Percentiles rank a stretch among this genome's conserved stretches.
Conservation (phyloP, 1,140 invertebrate species). For the Lamellibrachia luymesi region DNA sequence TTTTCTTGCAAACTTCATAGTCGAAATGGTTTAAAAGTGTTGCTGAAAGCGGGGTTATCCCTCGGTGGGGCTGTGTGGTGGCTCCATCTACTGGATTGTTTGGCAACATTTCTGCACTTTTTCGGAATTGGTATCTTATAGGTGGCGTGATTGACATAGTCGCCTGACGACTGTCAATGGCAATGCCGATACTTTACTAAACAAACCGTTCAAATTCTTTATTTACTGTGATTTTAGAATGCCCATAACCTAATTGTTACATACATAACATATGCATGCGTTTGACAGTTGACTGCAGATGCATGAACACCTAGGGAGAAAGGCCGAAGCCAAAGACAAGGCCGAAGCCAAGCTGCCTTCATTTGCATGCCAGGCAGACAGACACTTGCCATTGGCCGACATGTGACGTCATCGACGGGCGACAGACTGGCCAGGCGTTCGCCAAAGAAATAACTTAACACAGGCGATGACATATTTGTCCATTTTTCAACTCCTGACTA, state of each 20-base stretch:
- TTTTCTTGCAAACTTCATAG: not conserved
- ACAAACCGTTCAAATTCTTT: not conserved
- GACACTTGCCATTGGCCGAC: conserved; percentile 2
- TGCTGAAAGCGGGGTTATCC: not conserved
- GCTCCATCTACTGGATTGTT: not conserved
- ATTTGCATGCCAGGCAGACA: conserved; percentile 3
- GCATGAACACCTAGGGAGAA: not conserved
- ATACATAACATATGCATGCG: not conserved
- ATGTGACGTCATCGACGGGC: not conserved
- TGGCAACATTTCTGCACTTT: not conserved
- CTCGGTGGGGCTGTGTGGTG: not conserved
- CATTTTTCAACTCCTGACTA: not conserved
- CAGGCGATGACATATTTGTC: not conserved
- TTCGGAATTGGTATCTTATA: not conserved
- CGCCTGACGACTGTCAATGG: not conserved
- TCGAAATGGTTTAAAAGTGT: not conserved
- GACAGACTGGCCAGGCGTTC: not conserved
- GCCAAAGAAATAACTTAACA: not conserved
- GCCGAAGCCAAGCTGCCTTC: not conserved
- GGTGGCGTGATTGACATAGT: not conserved
- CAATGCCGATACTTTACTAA: not conserved
- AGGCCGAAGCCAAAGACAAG: not conserved
- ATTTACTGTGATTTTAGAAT: not conserved
- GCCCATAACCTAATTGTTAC: not conserved
- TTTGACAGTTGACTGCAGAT: not conserved